phyloP scores from a whole-genome alignment of 2,797 vertebrate species.

The Phylloscopus collybita region DNA sequence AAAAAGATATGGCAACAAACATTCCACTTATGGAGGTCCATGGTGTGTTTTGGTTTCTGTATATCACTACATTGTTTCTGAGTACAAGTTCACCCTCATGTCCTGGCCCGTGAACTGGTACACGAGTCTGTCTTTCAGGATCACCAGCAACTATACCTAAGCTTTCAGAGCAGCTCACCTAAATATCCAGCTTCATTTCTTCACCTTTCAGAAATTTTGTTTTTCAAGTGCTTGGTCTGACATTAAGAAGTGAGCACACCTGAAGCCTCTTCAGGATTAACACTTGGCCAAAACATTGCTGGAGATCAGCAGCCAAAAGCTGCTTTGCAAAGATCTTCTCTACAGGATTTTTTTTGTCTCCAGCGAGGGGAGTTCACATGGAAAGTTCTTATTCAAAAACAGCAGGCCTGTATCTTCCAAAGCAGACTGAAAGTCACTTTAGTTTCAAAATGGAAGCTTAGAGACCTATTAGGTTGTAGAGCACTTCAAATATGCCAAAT shows the following conservation, averaged over 20 bases:
- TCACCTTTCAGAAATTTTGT: neutral
- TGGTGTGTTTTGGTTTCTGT: neutral
- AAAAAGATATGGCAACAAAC: neutral
- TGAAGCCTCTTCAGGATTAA: neutral
- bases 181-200: neutral
- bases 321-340: neutral
- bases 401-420: neutral
- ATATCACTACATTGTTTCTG: neutral
- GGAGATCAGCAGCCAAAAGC: neutral
- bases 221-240: neutral
- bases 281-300: neutral
- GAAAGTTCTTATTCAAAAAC: neutral
- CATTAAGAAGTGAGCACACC: neutral
- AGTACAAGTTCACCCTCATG: neutral
- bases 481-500: neutral
- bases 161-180: neutral
- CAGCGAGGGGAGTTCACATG: neutral
- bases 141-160: too few relatives aligned
- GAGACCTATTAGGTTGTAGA: neutral
- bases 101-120: neutral
- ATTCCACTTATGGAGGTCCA: neutral
- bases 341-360: neutral
- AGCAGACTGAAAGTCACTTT: neutral
- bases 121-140: neutral
- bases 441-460: neutral